Conservation (phyloP, 1,140 invertebrate species). For the Grapholita molesta region DNA sequence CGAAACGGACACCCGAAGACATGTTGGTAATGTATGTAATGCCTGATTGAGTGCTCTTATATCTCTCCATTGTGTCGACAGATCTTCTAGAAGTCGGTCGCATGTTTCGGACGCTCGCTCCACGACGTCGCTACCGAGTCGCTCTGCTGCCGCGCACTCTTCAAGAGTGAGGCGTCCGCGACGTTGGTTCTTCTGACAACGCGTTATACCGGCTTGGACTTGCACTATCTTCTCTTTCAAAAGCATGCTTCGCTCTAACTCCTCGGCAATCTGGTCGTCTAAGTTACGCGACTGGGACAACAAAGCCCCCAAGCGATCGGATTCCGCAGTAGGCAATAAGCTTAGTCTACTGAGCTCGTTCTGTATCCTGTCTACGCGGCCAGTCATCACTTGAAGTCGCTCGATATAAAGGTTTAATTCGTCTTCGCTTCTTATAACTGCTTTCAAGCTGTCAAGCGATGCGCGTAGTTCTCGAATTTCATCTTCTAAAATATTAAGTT, state of each 20-base stretch:
- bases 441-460: slow-evolving; percentile 83
- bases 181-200: slow-evolving; percentile 82
- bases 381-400: slow-evolving; percentile 85
- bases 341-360: slow-evolving; percentile 87
- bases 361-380: slow-evolving; percentile 86
- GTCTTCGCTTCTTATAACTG: slow-evolving; percentile 88
- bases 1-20: slow-evolving; percentile 85
- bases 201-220: slow-evolving; percentile 83
- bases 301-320: slow-evolving; percentile 85
- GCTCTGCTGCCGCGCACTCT: slow-evolving; percentile 84
- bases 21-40: slow-evolving; percentile 85
- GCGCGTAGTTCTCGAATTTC: slow-evolving; percentile 84
- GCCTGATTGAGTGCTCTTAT: slow-evolving; percentile 85
- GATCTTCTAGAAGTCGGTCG: slow-evolving; percentile 81
- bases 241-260: slow-evolving; percentile 84
- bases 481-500: slow-evolving; percentile 84
- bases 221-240: slow-evolving; percentile 84
- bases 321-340: slow-evolving; percentile 84
- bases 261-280: slow-evolving; percentile 84
- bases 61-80: slow-evolving; percentile 85
- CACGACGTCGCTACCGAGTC: slow-evolving; percentile 84
- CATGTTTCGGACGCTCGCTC: slow-evolving; percentile 84
- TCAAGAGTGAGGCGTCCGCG: slow-evolving; percentile 82
- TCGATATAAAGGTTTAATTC: slow-evolving; percentile 89
- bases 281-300: slow-evolving; percentile 83